A percentile compares a stretch with the other conserved stretches of the same genome.
phyloP scores from a whole-genome alignment of 2,888 invertebrate genomes.

The Nasonovia ribisnigri region DNA sequence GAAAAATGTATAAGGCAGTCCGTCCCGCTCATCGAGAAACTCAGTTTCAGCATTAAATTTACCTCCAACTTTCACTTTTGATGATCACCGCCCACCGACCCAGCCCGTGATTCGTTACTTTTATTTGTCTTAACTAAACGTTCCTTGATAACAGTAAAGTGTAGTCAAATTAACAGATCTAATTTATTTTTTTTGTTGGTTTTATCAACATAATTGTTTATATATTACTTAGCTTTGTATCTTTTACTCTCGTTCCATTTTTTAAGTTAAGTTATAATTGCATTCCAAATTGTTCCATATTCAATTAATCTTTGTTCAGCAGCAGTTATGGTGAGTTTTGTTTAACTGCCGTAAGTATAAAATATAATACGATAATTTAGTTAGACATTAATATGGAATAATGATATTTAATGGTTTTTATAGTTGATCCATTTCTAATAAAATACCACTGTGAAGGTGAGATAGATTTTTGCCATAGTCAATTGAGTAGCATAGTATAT shows the following conservation, averaged over 20 bases:
- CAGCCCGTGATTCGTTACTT: not conserved
- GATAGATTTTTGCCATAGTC: not conserved
- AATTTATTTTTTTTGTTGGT: not conserved
- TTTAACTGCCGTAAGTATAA: conserved; percentile 7
- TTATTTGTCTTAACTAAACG: not conserved
- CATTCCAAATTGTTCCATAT: not conserved
- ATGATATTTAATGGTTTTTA: not conserved
- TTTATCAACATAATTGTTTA: not conserved
- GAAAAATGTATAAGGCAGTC: not conserved
- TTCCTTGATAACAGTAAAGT: not conserved
- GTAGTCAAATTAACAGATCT: not conserved
- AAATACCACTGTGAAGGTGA: not conserved
- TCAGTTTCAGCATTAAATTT: not conserved
- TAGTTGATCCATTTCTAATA: not conserved
- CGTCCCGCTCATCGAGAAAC: not conserved
- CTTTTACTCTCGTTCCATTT: not conserved
- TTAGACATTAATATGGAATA: not conserved
- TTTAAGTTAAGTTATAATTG: not conserved
- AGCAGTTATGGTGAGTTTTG: not conserved
- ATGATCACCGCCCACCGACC: not conserved
- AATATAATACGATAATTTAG: not conserved
- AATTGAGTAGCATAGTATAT: not conserved
- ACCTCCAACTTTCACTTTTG: not conserved
- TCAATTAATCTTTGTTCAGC: not conserved
- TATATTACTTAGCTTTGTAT: not conserved